Base-by-base conservation (phyloP, 1,140 invertebrate species). In the Cotesia typhae region DNA sequence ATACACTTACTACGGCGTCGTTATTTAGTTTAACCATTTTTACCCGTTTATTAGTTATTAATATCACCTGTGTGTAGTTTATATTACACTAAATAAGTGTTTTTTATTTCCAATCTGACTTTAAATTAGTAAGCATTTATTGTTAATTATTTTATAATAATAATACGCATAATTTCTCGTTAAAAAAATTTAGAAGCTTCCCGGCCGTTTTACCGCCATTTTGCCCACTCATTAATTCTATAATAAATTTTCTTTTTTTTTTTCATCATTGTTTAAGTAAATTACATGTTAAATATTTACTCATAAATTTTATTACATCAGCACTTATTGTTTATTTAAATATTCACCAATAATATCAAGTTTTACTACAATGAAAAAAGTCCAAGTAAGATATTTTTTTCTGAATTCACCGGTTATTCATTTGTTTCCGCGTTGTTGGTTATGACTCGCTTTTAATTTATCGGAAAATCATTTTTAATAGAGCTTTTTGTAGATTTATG, bases 121-220 rank as follows among this genome's bases (percentile, higher is more conserved):
- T 9, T 6, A 47, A 47, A 47, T 47, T 47, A 2, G 41, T 47
- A 47, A 47, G 41, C 41, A 47, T 47, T 6, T 47, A 47, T 47
- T 47, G 41, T 47, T 47, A 47, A 47, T 47, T 9, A 47, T 47
- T 47, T 47, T 47, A 47, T 55, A 37, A 47, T 57, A 20, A 35
- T 1, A 3, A 75, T 71, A 36, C 7, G 59, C 10, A 61, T 70
- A 72, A 70, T 14, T 68, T 2, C 57, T 55, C 20, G 10, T 36
- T 12, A 64, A 28, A 57, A 28, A 10, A 35, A 51, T 28, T 59
- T 55, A 28, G 20, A 52, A 68, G 57, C 51, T 72, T 70, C 73
- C 75, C 75, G 75, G 78, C 68, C 68, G 52, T 66, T 70, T 71
- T 79, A 67, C 72, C 78, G 78, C 78, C 78, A 79, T 79, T 79